These are phyloP conservation scores for Gobio gobio DNA, from an alignment of 2,113 vertebrate genomes.

Conservation along the genomic window DNA sequence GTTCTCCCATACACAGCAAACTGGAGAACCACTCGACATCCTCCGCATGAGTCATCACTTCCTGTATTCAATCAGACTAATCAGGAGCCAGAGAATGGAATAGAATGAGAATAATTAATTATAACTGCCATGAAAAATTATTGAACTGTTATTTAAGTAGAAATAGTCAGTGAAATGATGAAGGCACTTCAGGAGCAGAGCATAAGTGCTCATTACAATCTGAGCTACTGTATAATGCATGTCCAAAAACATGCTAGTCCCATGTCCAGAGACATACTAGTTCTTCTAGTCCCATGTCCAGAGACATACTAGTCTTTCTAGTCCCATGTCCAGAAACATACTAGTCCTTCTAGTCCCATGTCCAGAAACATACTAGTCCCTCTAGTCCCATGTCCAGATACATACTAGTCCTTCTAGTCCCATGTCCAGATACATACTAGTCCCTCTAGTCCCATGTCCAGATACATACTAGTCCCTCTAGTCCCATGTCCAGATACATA, in stretches of 20 bases:
- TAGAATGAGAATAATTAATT: neutral
- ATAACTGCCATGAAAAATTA: neutral
- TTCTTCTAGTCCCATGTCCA: too few relatives aligned
- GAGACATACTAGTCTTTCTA: neutral
- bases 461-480: too few relatives aligned
- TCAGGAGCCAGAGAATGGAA: neutral
- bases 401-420: too few relatives aligned
- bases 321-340: neutral
- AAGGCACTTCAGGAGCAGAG: neutral
- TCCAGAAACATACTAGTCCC: too few relatives aligned
- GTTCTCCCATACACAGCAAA: conserved; percentile 27
- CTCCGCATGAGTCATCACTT: neutral
- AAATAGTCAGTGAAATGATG: neutral
- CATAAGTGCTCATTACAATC: neutral
- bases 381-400: too few relatives aligned
- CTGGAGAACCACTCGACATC: neutral
- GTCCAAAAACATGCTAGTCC: too few relatives aligned
- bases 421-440: too few relatives aligned
- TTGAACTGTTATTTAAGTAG: neutral
- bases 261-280: too few relatives aligned
- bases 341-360: too few relatives aligned
- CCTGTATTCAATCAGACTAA: neutral
- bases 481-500: too few relatives aligned
- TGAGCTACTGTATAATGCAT: neutral
- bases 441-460: too few relatives aligned